Base-by-base conservation (phyloP, 2,113 vertebrate genomes). In the Callorhinus ursinus region DNA sequence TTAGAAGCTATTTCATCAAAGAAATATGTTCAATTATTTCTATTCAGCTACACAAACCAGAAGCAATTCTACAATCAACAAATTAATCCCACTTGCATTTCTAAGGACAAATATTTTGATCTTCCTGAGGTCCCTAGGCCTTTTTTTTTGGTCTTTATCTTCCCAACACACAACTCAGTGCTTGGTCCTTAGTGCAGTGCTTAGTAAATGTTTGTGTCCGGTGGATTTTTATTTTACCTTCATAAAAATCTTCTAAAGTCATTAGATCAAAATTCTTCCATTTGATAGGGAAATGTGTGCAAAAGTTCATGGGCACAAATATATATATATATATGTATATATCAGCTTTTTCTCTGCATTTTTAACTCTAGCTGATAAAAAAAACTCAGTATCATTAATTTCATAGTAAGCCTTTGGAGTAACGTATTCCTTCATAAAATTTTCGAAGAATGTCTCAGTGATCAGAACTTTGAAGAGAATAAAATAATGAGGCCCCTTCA, bases 1-100 rank as follows among this genome's bases (percentile, higher is more conserved):
- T 91, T 96, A 96, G 61, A 96, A 92, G 24, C 8, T 69, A 21
- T 72, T 92, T 92, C 18, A 81, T 92, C 61, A 90, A n/a, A 31
- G 67, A 84, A 76, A 51, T 77, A 42, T 51, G 4, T 74, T 96
- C 28, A 18, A 1, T 93, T 90, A 79, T 84, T 96, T 87, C 71
- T 88, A 21, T 69, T 94, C 51, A 65, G 31, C 21, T 24, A 83
- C 84, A 93, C 46, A 91, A 93, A 49, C 1, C 19, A 90, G 90
- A 94, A 42, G n/a, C 16, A 85, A 72, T 61, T 51, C 53, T 59
- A 57, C 7, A 84, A 33, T 63, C 10, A 46, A 53, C 46, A 31
- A 51, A 10, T 96, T 28, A 93, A 90, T 59, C 22, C 26, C 8
- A 59, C 14, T 84, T 85, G 12, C 7, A 86, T 95, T 82, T 96